phyloP scores from a whole-genome alignment of 2,888 invertebrate genomes.

The Timema cristinae region DNA sequence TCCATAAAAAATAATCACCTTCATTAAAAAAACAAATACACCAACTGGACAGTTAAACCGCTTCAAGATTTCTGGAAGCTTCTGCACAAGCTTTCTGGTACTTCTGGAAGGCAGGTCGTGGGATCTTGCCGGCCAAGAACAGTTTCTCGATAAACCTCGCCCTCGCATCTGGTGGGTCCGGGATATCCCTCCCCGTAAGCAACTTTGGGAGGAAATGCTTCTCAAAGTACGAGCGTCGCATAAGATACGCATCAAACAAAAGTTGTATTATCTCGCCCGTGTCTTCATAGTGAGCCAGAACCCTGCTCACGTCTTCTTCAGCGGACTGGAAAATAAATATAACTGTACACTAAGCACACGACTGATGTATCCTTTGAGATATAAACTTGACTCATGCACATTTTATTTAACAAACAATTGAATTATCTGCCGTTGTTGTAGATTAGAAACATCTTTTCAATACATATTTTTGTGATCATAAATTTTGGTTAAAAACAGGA shows the following conservation, averaged over 20 bases:
- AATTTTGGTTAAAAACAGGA: no score
- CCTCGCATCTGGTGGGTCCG: neutral
- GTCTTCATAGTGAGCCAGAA: constrained; percentile 11
- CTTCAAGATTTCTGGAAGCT: no score
- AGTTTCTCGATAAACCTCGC: constrained; percentile 13
- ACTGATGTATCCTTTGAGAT: no score
- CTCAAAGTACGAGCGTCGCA: constrained; percentile 18
- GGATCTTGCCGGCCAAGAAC: constrained; percentile 11
- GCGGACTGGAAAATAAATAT: constrained; percentile 16
- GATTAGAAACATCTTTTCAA: no score
- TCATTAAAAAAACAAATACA: no score
- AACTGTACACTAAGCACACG: neutral
- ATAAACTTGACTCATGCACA: no score
- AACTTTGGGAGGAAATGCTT: constrained; percentile 17
- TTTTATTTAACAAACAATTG: no score
- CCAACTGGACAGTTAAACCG: no score
- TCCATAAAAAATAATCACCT: no score
- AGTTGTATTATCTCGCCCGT: constrained; percentile 14
- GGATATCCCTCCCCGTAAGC: neutral
- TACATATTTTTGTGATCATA: no score
- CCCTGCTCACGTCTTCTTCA: constrained; percentile 16
- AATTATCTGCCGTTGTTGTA: no score
- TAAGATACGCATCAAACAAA: constrained; percentile 10
- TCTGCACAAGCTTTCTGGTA: constrained; percentile 18
- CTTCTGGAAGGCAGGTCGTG: neutral